Evolutionary conservation across 2,888 invertebrate genomes (phyloP).

Genomic region (Drosophila engyochracea): DNA sequence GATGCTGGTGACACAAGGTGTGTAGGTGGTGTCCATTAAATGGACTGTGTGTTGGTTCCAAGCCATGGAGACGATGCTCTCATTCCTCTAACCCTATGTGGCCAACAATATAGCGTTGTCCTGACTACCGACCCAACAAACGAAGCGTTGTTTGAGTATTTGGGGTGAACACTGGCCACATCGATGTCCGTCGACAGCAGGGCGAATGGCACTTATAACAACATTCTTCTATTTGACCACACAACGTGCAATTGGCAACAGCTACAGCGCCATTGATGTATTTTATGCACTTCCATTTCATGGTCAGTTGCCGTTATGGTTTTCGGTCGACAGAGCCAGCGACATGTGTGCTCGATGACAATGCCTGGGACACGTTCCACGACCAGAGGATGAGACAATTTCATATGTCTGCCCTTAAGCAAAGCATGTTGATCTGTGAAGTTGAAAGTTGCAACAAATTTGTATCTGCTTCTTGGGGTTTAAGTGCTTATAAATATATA

Average conservation of each 20-base stretch:
- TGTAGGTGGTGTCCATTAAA: slow-evolving; percentile 16
- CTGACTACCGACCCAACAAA: slow-evolving; percentile 40
- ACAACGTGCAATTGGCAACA: slow-evolving; percentile 76
- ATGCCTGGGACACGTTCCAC: slow-evolving; percentile 5
- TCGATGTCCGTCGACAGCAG: slow-evolving; percentile 25
- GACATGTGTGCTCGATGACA: slow-evolving; percentile 68
- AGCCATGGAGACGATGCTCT: slow-evolving; percentile 5
- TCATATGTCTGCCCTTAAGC: not conserved
- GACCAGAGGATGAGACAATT: not conserved
- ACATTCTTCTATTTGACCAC: slow-evolving; percentile 68
- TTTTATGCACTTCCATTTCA: slow-evolving; percentile 79
- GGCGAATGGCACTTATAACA: slow-evolving; percentile 34
- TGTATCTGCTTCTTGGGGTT: slow-evolving; percentile 4
- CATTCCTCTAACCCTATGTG: not conserved
- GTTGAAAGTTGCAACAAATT: not conserved
- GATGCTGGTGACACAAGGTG: slow-evolving; percentile 23
- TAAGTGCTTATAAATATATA: slow-evolving; percentile 15
- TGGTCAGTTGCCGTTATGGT: slow-evolving; percentile 78
- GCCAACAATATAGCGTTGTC: slow-evolving; percentile 25
- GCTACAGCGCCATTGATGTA: slow-evolving; percentile 64
- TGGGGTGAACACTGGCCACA: slow-evolving; percentile 17
- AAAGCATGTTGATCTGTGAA: not conserved
- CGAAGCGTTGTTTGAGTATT: slow-evolving; percentile 15
- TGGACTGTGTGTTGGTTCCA: slow-evolving; percentile 21
- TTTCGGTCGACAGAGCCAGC: slow-evolving; percentile 41